Conservation (phyloP, 1,140 invertebrate species). For the Drosophila nigromelanica region DNA sequence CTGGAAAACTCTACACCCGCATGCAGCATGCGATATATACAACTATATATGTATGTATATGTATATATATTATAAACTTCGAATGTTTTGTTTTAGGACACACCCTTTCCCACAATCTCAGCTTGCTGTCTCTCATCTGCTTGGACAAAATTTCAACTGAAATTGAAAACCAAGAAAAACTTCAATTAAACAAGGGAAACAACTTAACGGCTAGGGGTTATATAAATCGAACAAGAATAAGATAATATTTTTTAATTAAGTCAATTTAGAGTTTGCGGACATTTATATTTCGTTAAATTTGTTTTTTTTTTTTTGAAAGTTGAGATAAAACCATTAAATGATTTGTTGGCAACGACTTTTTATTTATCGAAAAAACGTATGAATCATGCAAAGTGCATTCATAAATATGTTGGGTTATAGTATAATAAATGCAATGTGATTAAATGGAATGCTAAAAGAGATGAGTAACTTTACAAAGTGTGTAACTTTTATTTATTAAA, state of each 20-base stretch:
- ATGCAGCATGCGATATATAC: slow-evolving; percentile 7
- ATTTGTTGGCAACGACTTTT: too few species aligned
- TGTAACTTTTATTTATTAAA: background rate
- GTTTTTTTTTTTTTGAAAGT: background rate
- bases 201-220: too few species aligned
- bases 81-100: background rate
- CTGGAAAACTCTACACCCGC: slow-evolving; percentile 36
- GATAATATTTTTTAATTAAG: slow-evolving; percentile 12
- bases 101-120: slow-evolving; percentile 14
- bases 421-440: background rate
- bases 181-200: slow-evolving; percentile 36
- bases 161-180: slow-evolving; percentile 40
- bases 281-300: background rate
- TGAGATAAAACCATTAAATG: slow-evolving; percentile 24
- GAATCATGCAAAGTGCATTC: slow-evolving; percentile 9
- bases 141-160: slow-evolving; percentile 46
- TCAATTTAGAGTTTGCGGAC: slow-evolving; percentile 1
- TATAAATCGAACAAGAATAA: slow-evolving; percentile 39
- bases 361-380: background rate
- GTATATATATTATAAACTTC: background rate
- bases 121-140: slow-evolving; percentile 20
- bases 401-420: background rate
- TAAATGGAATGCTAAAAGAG: background rate
- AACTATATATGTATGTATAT: slow-evolving; percentile 1
- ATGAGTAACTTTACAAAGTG: background rate